Base-by-base conservation (phyloP, 2,888 invertebrate species). In the Ennomos fuscantarius region DNA sequence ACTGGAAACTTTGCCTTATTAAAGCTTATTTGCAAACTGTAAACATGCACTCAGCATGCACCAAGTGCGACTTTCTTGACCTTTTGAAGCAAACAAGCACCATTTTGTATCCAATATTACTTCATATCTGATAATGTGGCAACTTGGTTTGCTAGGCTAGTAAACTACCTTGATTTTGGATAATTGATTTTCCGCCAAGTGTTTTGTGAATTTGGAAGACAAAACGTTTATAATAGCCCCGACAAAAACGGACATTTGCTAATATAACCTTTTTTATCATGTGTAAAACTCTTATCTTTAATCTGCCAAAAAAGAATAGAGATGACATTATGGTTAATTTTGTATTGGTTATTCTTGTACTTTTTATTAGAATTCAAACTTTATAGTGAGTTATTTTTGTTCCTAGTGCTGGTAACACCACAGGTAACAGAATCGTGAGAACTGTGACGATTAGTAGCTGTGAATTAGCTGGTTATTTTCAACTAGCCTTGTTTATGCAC, bases 21-120 rank as follows among this genome's bases (percentile, higher is more conserved):
- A 40, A 24, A 24, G 33, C 15, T 48, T 15, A 40, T 40, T 48
- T 40, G 10, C 40, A 42, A 35, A 15, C 34, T 42, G 41, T 48
- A 37, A 48, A 15, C 24, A 48, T 13, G 24, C 24, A n/a, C 9
- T 8, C 13, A n/a, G n/a, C n/a, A n/a, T n/a, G n/a, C n/a, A n/a
- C 13, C n/a, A 2, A 15, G 15, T 49, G 36, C 45, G 52, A 31
- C 31, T 49, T 40, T 33, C 41, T 37, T 61, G 61, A 64, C 64
- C 64, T 64, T 64, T 62, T 45, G 24, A 34, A 34, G 45, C 24
- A 32, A 33, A 56, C 46, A 49, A 55, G 56, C 56, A 45, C 55
- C 55, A 48, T 42, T 55, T 59, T 35, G 58, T 41, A 55, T 49
- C 51, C 46, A 57, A 60, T 60, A 62, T 56, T 62, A 62, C 57